Evolutionary conservation across 35 echinoderm and acorn worm species (phyloP), one percentile per base, ranked within the genome.

Genomic region (Hemicentrotus pulcherrimus): DNA sequence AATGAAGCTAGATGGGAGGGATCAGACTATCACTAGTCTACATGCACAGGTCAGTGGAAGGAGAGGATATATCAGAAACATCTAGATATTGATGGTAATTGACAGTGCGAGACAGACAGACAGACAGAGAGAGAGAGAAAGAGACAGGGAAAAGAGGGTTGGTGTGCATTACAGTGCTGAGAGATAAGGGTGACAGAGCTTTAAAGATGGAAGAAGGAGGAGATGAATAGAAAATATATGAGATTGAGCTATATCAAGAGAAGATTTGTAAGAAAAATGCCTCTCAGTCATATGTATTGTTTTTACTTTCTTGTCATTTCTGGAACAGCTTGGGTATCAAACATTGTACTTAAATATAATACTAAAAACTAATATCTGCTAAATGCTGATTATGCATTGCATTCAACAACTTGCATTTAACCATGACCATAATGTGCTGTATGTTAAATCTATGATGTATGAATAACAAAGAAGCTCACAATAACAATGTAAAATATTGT

Each of bases 1-100:
- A 14, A 96, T 96, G 46, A 96, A 97, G 45, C 91, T 99, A 6
- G 97, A 99, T 31, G 93, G 95, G 50, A 96, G 95, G 86, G 96
- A 96, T 15, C 96, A 99, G 47, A 91, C 96, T 19, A 89, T 99
- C 6, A 87, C 50, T 47, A 96, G 35, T 93, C 85, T 99, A 60
- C 96, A 99, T 91, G 89, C 97, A 96, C 95, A 95, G 96, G 98
- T 97, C 47, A 94, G 94, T 92, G 4, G 32, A 13, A 46, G 47
- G 30, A 5, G n/a, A 28, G 46, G 13, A n/a, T 45, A 9, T 6
- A 35, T 32, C 31, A 31, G 12, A 85, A 16, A 85, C 70, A 19
- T 1, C 15, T 85, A 85, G 70, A 85, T 85, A 85, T 85, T 16
- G 30, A 19, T 19, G 15, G 70, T 35, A 15, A 14, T 35, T 91